Evolutionary conservation across 2,797 vertebrate genomes (phyloP), one percentile per base, ranked within the genome.

Genomic region (Coccyzus lansbergi): DNA sequence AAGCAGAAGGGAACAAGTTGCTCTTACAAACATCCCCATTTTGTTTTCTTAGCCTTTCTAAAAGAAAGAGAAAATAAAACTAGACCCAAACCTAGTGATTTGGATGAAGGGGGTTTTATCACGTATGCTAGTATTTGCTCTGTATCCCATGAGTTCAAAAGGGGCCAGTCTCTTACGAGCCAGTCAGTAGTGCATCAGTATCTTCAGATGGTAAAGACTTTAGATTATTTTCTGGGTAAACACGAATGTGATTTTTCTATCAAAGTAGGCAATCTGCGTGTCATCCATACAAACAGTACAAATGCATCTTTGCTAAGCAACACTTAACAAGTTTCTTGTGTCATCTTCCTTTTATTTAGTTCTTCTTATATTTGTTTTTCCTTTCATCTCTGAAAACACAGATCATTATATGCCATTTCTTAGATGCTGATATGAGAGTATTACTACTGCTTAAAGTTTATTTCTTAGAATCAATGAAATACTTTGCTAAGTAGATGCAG

Each of bases 321-420:
- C 49, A 28, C 25, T 77, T 93, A 75, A 91, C 88, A 93, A 75
- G 59, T 51, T 88, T 91, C 48, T 51, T 7, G 2, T 90, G 82
- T 82, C 92, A 63, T 60, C 36, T 16, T 92, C 44, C 49, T 86
- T 74, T 91, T 88, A 82, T 59, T 93, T 94, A 55, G 65, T 70
- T 34, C 29, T 38, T 93, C 63, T 91, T 89, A 84, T 65, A 80
- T 71, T 88, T 95, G 92, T 88, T 86, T 88, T 69, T 70, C 90
- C 90, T 95, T 96, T 94, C 51, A 86, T 95, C 79, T 96, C 75
- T 80, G 89, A 91, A 95, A 96, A 67, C 62, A 67, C 53, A 88
- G 80, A 90, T 95, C 88, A 56, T 92, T 92, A 71, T 62, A 21
- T 88, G 86, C 60, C 46, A 20, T 81, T 92, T 94, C 56, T 83